A percentile compares a stretch with the other conserved stretches of the same genome.
These are phyloP conservation scores for Cyclina sinensis DNA, from an alignment of 1,140 invertebrate genomes.

Conservation along the genomic window DNA sequence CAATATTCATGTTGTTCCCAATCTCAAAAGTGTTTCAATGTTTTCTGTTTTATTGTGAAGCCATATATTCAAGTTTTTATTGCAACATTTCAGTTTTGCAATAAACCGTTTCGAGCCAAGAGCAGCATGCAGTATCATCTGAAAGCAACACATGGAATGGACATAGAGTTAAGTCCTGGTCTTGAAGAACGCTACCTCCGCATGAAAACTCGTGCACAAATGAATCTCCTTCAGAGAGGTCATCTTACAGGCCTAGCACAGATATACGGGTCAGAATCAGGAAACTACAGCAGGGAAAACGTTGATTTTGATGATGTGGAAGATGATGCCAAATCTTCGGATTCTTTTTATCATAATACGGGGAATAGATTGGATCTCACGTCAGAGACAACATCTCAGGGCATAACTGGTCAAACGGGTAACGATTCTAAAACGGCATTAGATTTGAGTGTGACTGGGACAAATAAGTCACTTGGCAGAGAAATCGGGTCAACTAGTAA, in stretches of 20 bases:
- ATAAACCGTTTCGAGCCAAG: constrained; percentile 78
- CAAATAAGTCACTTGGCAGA: neutral
- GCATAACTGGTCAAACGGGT: constrained; percentile 56
- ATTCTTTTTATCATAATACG: constrained; percentile 62
- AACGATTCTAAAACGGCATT: constrained; percentile 43
- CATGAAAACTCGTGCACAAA: constrained; percentile 76
- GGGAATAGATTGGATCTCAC: constrained; percentile 32
- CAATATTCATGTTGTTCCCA: too few relatives aligned
- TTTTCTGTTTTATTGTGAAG: too few relatives aligned
- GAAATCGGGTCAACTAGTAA: neutral
- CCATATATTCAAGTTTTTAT: too few relatives aligned
- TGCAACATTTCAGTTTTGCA: constrained; percentile 72
- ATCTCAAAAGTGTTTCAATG: too few relatives aligned
- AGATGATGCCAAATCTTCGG: constrained; percentile 51
- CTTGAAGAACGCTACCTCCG: constrained; percentile 82
- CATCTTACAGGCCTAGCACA: constrained; percentile 26
- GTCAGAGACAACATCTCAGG: constrained; percentile 55
- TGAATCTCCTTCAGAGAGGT: constrained; percentile 58
- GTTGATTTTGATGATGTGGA: constrained; percentile 53
- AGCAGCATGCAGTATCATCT: constrained; percentile 83
- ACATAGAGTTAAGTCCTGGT: constrained; percentile 82
- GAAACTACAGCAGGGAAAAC: constrained; percentile 12
- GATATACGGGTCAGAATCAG: constrained; percentile 53
- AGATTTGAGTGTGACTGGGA: constrained; percentile 49
- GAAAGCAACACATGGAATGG: constrained; percentile 80